Evolutionary conservation across 2,113 vertebrate species (phyloP), one percentile per base, ranked within the genome.

Genomic region (Indicator maculatus): DNA sequence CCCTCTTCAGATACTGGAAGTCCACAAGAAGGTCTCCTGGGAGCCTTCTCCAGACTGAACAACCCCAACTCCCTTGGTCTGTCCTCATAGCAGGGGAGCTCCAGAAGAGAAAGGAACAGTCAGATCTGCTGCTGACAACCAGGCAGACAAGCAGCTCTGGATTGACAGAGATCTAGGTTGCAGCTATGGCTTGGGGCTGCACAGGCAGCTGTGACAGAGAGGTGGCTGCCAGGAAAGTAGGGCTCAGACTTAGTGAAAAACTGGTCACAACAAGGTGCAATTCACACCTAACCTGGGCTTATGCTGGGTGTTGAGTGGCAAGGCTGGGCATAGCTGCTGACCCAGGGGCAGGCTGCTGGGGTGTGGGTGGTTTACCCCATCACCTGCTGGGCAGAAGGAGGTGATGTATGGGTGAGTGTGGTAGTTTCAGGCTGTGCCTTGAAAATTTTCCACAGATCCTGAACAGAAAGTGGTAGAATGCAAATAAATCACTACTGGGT

Each of bases 181-280:
- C 2, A 16, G 5, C 30, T 63, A 26, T 7, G 16, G 24, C 24
- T 4, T 52, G 33, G 8, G 63, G 64, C 79, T 53, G 39, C 47
- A 28, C 73, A 12, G 28, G 8, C 73, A 65, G 58, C 17, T 71
- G 53, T n/a, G 59, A 55, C 16, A 71, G 2, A n/a, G 53, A 39
- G 28, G 8, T 0, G 0, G 38, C 58, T 72, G 27, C 64, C 67
- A 39, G 41, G 50, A 41, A 52, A 23, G 45, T 0, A 7, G 44
- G 58, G 36, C 24, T 16, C 28, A 27, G 31, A 17, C 12, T 45
- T 64, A 19, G 16, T 44, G 26, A 11, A 60, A 39, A 75, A 92
- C 38, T 1, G 26, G 28, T 36, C 71, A 67, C 1, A 6, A 23
- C 39, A 63, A 76, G 30, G 30, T 69, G 64, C 28, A 20, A 70